Evolutionary conservation across 1,140 invertebrate species (phyloP).

Genomic region (Nasonia vitripennis): DNA sequence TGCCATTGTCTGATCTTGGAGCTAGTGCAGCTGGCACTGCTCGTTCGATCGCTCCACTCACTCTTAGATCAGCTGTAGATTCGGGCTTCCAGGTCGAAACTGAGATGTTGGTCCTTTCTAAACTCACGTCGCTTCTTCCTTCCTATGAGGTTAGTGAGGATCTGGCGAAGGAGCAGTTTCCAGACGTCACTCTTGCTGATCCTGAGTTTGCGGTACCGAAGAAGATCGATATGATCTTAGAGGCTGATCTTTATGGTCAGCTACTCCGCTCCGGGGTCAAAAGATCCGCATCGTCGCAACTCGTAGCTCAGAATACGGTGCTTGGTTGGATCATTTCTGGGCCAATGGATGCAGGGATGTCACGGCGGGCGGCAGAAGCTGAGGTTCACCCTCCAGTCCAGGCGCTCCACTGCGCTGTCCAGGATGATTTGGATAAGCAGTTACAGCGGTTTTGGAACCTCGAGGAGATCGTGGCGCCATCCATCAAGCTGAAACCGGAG

Average conservation of each 20-base stretch:
- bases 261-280: conserved; percentile 32
- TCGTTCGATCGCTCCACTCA: too few species aligned
- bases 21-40: too few species aligned
- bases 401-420: too few species aligned
- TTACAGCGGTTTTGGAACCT: too few species aligned
- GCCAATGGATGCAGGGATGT: too few species aligned
- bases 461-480: too few species aligned
- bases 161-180: background rate
- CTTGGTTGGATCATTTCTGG: conserved; percentile 43
- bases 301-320: conserved; percentile 60
- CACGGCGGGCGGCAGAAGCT: too few species aligned
- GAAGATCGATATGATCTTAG: conserved; percentile 48
- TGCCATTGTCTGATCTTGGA: too few species aligned
- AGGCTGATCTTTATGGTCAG: conserved; percentile 43
- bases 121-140: background rate
- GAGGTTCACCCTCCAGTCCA: too few species aligned
- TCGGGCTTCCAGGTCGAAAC: background rate
- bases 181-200: conserved; percentile 40
- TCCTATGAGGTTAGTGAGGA: too few species aligned
- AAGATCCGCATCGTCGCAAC: background rate
- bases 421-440: too few species aligned
- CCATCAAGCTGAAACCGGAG: too few species aligned
- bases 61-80: background rate
- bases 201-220: background rate
- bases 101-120: conserved; percentile 18